phyloP scores from a whole-genome alignment of 2,113 vertebrate species.

The Oophaga pumilio region DNA sequence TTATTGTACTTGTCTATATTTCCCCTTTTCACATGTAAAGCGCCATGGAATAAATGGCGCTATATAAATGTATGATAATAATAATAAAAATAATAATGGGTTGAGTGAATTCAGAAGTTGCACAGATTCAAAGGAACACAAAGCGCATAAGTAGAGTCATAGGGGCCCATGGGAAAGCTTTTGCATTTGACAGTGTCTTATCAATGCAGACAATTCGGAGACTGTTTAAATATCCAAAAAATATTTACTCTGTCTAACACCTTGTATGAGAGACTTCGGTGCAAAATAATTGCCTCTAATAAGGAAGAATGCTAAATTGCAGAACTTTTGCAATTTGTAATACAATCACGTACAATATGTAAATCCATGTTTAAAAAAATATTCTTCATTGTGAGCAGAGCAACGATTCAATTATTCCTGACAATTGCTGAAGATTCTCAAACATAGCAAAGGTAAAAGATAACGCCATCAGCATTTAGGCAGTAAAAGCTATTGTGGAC shows the following conservation, averaged over 20 bases:
- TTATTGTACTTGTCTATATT: no score
- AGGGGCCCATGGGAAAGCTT: background rate
- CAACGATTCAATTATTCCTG: conserved; percentile 50
- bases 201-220: background rate
- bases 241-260: background rate
- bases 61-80: no score
- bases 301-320: background rate
- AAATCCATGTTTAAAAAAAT: conserved; percentile 19
- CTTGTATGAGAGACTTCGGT: background rate
- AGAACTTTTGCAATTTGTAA: conserved; percentile 23
- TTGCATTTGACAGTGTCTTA: background rate
- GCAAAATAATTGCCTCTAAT: background rate
- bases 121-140: no score
- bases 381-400: conserved; percentile 14
- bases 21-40: no score
- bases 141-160: no score
- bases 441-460: conserved; percentile 33
- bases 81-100: no score
- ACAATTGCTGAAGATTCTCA: conserved; percentile 22
- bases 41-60: no score
- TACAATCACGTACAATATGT: conserved; percentile 41
- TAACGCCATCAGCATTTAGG: conserved; percentile 49
- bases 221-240: background rate
- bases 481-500: conserved; percentile 35
- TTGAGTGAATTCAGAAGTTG: no score